Evolutionary conservation across 2,888 invertebrate genomes (phyloP), one percentile per base, ranked within the genome.

Genomic region (Congeria kusceri): DNA sequence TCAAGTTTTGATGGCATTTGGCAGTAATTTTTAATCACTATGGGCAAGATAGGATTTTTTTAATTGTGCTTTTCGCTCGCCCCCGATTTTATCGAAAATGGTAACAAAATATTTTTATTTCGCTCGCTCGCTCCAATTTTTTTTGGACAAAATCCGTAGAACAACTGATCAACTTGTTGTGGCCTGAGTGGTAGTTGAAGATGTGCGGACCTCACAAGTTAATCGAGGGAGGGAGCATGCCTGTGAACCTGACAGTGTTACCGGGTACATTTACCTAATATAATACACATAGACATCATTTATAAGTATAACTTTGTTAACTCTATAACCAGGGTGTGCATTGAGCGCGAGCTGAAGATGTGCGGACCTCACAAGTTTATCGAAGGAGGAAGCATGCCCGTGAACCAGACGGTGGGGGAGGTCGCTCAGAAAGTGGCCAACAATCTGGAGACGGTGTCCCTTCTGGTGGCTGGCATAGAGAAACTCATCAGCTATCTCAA

Each of bases 401-500:
- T 68, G 13, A 68, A 73, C 58, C 62, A 65, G 29, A 25, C 77
- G 3, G 64, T 77, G 58, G 58, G 57, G 11, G 79, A 80, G 27
- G 53, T 83, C 4, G 44, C 64, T 3, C 29, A 20, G 3, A 64
- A 71, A 39, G 61, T 83, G 7, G 66, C 61, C 27, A 68, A 59
- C 7, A 74, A 62, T 32, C 49, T 83, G 20, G 65, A 71, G 5
- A 58, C 64, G 20, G 39, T 83, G 0, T 28, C 62, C 23, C 18
- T n/a, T 0, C 71, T 80, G 0, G 56, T 70, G 46, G 39, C 46
- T 20, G 83, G 83, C 0, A 67, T 83, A 11, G 64, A 61, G 47
- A 83, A 83, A 59, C 44, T 83, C 11, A 67, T 58, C 9, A 58
- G 64, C 9, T 74, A 77, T 57, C n/a, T 83, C 3, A 77, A 77